A percentile compares a stretch with the other conserved stretches of the same genome.
phyloP scores from a whole-genome alignment of 2,113 vertebrate genomes.

The Larimichthys polyactis region DNA sequence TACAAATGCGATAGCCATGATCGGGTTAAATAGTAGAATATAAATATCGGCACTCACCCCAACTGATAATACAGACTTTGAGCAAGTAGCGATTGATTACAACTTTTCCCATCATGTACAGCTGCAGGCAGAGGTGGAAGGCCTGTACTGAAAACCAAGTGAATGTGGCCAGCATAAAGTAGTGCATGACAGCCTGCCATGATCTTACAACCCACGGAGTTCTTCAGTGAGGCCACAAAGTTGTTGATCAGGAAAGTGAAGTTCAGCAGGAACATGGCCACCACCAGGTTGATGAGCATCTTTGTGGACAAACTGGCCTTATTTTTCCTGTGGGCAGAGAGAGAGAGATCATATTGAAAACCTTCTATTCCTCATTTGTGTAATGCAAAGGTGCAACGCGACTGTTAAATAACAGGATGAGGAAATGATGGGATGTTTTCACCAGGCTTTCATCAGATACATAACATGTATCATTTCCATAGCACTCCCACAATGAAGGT shows the following conservation, averaged over 20 bases:
- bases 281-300: slow-evolving; percentile 84
- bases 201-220: slow-evolving; percentile 52
- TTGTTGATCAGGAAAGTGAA: slow-evolving; percentile 84
- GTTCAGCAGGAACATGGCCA: slow-evolving; percentile 86
- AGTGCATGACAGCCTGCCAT: slow-evolving; percentile 85
- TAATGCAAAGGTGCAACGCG: not conserved
- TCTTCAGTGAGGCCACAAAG: not conserved
- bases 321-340: slow-evolving; percentile 63
- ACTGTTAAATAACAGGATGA: not conserved
- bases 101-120: slow-evolving; percentile 69
- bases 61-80: slow-evolving; percentile 84
- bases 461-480: not conserved
- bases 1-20: not conserved
- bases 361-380: not conserved
- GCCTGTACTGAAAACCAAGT: slow-evolving; percentile 87
- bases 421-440: not conserved
- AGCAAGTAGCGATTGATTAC: slow-evolving; percentile 78
- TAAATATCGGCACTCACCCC: slow-evolving; percentile 81
- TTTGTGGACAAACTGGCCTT: slow-evolving; percentile 69
- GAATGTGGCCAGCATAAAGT: slow-evolving; percentile 87
- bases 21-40: not conserved
- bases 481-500: not conserved
- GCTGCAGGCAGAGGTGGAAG: slow-evolving; percentile 87
- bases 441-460: not conserved
- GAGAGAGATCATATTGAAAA: not conserved